A percentile compares a stretch with the other conserved stretches of the same genome.
Conservation (phyloP, 2,888 invertebrate species). For the Caenorhabditis wallacei region DNA sequence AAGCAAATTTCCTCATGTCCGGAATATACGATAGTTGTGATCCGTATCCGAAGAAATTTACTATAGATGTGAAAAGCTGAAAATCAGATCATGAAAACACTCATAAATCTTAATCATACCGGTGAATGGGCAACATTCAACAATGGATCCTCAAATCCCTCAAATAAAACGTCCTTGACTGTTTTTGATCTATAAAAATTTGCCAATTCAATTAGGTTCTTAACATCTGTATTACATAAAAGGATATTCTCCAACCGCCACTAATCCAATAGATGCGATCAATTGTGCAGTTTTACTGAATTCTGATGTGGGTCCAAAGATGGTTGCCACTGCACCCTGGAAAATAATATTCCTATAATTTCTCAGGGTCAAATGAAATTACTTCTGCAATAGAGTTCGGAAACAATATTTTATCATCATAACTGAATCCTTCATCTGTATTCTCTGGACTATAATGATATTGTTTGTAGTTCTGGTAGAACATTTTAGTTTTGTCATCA, state of each 20-base stretch:
- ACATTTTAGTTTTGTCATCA: slow-evolving; percentile 55
- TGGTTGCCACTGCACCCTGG: slow-evolving; percentile 69
- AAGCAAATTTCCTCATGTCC: slow-evolving; percentile 70
- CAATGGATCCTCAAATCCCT: slow-evolving; percentile 75
- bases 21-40: slow-evolving; percentile 64
- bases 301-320: slow-evolving; percentile 70
- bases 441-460: slow-evolving; percentile 60
- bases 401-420: slow-evolving; percentile 68
- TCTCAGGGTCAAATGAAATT: not conserved
- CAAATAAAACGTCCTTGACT: slow-evolving; percentile 75
- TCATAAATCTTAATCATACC: not conserved
- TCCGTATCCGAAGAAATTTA: slow-evolving; percentile 26
- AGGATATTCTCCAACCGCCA: slow-evolving; percentile 69
- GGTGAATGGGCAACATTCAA: slow-evolving; percentile 67
- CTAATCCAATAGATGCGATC: slow-evolving; percentile 62
- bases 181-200: slow-evolving; percentile 43
- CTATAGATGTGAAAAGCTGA: slow-evolving; percentile 28
- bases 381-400: slow-evolving; percentile 73
- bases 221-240: slow-evolving; percentile 68
- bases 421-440: slow-evolving; percentile 68
- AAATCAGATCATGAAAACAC: slow-evolving; percentile 2
- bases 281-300: slow-evolving; percentile 48
- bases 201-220: not conserved
- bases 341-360: not conserved
- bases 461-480: slow-evolving; percentile 76